Conservation (phyloP, 2,797 vertebrate species). For the Pelochelys cantorii region DNA sequence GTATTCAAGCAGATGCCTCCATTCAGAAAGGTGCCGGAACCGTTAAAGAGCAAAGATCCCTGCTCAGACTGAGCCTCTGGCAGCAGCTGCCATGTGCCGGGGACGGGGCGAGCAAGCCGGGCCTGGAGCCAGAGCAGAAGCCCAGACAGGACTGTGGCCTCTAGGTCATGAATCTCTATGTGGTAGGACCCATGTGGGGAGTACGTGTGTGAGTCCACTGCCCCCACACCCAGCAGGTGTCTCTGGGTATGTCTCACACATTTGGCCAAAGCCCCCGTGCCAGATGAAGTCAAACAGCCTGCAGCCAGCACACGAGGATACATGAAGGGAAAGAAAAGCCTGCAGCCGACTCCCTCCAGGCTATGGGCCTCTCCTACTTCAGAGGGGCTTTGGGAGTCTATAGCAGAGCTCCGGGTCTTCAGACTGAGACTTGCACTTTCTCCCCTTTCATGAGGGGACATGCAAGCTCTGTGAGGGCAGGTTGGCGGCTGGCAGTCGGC, state of each 20-base stretch:
- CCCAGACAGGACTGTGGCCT: accelerated
- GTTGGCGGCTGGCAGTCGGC: too few relatives aligned
- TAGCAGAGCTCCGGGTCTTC: not conserved
- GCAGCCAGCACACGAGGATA: not conserved
- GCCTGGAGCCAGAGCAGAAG: accelerated
- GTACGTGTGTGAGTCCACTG: not conserved
- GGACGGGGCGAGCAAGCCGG: not conserved
- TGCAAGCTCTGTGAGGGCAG: not conserved
- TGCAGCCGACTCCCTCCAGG: not conserved
- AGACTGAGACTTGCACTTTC: not conserved
- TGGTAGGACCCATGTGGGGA: not conserved
- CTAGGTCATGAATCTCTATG: not conserved
- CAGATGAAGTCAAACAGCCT: not conserved
- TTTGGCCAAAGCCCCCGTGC: too few relatives aligned
- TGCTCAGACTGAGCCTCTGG: accelerated
- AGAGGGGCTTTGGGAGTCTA: not conserved
- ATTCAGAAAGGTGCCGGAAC: not conserved
- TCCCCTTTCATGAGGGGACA: not conserved
- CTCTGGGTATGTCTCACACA: not conserved
- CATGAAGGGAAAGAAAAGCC: not conserved
- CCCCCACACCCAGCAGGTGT: not conserved
- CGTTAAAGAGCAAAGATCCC: not conserved
- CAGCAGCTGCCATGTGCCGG: not conserved
- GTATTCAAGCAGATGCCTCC: not conserved
- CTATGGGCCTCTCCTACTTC: not conserved